Evolutionary conservation across 1,140 invertebrate species (phyloP), one percentile per base, ranked within the genome.

Genomic region (Physella acuta): DNA sequence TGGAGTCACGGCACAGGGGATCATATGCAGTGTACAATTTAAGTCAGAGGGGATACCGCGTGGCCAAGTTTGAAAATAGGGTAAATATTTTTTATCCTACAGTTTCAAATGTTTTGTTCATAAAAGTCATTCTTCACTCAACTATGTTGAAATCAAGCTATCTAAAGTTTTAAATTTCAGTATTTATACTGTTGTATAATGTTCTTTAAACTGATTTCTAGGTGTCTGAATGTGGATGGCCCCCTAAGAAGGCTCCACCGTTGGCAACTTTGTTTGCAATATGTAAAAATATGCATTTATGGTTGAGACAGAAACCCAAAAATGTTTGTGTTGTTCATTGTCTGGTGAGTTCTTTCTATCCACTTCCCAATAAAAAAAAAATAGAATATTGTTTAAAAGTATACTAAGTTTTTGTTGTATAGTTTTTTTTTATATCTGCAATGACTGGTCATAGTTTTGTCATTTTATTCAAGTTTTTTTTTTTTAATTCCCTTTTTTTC

Each of bases 241-340:
- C 90, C 85, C 71, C 88, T 82, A 76, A 86, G 84, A 76, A 89
- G 88, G 91, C 93, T 0, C 94, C 94, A 0, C 86, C 93, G 26
- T 82, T 94, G 8, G 89, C 91, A 58, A 90, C 90, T 0, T 86
- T 94, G 24, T 95, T 93, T 78, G 86, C 90, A 88, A 86, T 95
- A 26, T 91, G 93, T 78, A 90, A 93, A 78, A 92, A 93, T 81
- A 94, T 97, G 86, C 92, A 93, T 83, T 89, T 91, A 69, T 95
- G 93, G 84, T 85, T 97, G 17, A 89, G 90, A 55, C 90, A 90
- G 49, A 93, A 94, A 83, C 90, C 91, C 2, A 90, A 91, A 75
- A 92, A 93, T 79, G 88, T 94, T 20, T 91, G 92, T 72, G 91
- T 96, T 16, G 88, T 97, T 39, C 94, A 95, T 80, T 97, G 94